Evolutionary conservation across 1,140 invertebrate species (phyloP), one percentile per base, ranked within the genome.

Genomic region (Stegodyphus dumicola): DNA sequence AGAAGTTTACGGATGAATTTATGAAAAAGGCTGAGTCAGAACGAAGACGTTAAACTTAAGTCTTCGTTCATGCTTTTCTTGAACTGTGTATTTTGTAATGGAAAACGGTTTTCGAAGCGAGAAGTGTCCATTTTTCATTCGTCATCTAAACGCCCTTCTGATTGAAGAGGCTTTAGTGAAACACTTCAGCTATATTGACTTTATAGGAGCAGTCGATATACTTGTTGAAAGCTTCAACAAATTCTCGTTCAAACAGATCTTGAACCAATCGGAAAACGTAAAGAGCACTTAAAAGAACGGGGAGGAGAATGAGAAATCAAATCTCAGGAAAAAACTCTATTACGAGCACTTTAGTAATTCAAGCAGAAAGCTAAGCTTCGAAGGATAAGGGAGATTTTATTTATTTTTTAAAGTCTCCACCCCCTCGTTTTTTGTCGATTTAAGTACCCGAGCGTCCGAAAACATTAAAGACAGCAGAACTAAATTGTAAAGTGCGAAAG

Each of bases 291-390:
- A n/a, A 7, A 60, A 71, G 54, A 73, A 51, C 6, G 73, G 9
- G 17, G 5, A 51, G 48, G 54, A 17, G n/a, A 69, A 69, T 15
- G 52, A 18, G 11, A 73, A 64, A 80, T 73, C 65, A 73, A 81
- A 81, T 77, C 67, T 81, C 78, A 77, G 73, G 67, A 52, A 81
- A 81, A 81, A 81, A 73, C 78, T 71, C 78, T 81, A 81, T 81
- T 81, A 81, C 78, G 67, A 81, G 78, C 78, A 81, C 78, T 81
- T 81, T 81, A 81, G 78, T 81, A 81, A 81, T 81, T 81, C 78
- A 73, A 81, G 78, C 78, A 81, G 69, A 81, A 81, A 73, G 73
- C 78, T 71, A 52, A 66, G 51, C 15, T 52, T 52, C 17, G 70
- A 49, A 54, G 53, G 54, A 49, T 60, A 52, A 69, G 78, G 78